Conservation (phyloP, 2,113 vertebrate species). For the Dolichotis patagonum region DNA sequence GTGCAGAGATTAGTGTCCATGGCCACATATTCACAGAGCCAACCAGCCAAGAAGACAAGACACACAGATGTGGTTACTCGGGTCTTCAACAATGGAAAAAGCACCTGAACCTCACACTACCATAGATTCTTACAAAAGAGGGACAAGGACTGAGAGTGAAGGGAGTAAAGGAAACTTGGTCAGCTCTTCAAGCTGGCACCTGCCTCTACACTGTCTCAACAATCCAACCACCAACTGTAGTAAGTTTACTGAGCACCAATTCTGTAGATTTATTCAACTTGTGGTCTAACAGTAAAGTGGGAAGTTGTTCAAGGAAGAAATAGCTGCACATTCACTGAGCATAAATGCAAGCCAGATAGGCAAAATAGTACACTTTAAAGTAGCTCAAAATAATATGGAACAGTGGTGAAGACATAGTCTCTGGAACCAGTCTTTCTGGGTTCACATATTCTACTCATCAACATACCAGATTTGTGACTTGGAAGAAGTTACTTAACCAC, state of each 20-base stretch:
- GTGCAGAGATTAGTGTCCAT: background rate
- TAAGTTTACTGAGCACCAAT: background rate
- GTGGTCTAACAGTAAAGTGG: background rate
- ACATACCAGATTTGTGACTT: constrained; percentile 1
- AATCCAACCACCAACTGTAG: background rate
- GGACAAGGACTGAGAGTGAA: background rate
- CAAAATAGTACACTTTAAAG: background rate
- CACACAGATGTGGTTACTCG: background rate
- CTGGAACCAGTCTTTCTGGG: background rate
- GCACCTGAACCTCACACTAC: background rate
- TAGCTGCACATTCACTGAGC: background rate
- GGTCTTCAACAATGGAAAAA: background rate
- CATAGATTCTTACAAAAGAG: background rate
- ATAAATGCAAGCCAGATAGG: background rate
- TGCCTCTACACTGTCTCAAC: background rate
- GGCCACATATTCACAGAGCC: background rate
- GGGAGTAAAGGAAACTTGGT: constrained; percentile 12
- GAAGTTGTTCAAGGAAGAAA: constrained; percentile 1
- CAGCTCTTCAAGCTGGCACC: background rate
- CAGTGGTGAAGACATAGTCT: background rate
- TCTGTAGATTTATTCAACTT: background rate
- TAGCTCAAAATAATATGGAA: background rate
- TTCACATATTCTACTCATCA: background rate
- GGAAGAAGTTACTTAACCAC: constrained; percentile 27
- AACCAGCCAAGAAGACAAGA: background rate